Evolutionary conservation across 2,113 vertebrate genomes (phyloP).

Genomic region (Dasyornis broadbenti): DNA sequence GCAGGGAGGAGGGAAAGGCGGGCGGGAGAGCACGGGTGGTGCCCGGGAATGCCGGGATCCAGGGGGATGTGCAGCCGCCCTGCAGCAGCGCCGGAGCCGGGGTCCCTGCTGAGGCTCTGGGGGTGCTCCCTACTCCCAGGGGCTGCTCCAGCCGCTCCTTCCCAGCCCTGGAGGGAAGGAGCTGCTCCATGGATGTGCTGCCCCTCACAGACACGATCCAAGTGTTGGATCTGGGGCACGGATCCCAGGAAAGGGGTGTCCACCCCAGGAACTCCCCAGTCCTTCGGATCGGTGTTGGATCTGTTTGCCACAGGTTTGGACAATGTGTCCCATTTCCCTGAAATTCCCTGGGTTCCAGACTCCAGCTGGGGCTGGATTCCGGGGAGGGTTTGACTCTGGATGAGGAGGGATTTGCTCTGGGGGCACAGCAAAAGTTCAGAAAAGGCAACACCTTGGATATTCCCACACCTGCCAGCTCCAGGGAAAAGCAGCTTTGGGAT

Average conservation of each 20-base stretch:
- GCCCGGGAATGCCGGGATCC: background rate
- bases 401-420: background rate
- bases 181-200: rapidly evolving
- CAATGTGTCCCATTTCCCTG: background rate
- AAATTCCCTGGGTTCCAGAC: background rate
- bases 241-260: background rate
- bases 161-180: rapidly evolving
- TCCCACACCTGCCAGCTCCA: background rate
- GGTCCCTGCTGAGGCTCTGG: background rate
- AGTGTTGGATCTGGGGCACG: rapidly evolving
- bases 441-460: background rate
- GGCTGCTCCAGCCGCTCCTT: too few relatives aligned
- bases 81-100: background rate
- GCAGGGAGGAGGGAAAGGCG: background rate
- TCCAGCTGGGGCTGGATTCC: background rate
- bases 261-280: too few relatives aligned
- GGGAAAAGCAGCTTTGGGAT: background rate
- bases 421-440: background rate
- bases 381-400: background rate
- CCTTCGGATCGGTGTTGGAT: background rate
- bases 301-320: background rate
- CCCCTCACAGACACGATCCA: rapidly evolving
- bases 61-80: background rate
- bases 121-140: background rate
- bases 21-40: background rate